Base-by-base conservation (phyloP, 2,888 invertebrate genomes). In the Eristalinus aeneus region DNA sequence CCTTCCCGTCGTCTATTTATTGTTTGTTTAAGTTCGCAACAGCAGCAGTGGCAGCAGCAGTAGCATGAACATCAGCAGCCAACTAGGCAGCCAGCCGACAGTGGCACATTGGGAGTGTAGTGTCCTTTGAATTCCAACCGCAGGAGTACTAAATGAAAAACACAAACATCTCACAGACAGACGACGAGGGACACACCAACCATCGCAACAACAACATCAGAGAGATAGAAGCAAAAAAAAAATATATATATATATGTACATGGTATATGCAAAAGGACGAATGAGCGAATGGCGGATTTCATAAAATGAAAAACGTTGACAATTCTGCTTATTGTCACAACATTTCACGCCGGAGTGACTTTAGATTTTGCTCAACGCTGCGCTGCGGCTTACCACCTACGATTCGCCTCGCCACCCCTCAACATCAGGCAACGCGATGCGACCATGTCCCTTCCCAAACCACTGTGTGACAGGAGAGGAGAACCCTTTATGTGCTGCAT, bases 301-400 rank as follows among this genome's bases (percentile, higher is more conserved):
- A 78, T 68, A 72, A 80, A 80, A 80, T 72, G 77, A 82, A 82
- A 82, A 82, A 77, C 77, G 82, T 86, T 86, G 86, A 86, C 86
- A 86, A 86, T 86, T 82, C 86, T 86, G 86, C 86, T 86, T 86
- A 86, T 86, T 86, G 86, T 86, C 86, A 86, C 86, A 86, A 86
- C 86, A 86, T 86, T 86, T 86, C 81, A 86, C 86, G 77, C 82
- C 77, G 46, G 76, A 86, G 77, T 86, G 86, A 86, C 77, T 86
- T 78, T 74, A 61, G 77, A 82, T 86, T 86, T 71, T 54, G 64
- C 68, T 81, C 68, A 53, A 73, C 64, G 73, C 63, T 78, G 63
- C 32, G 60, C 20, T 39, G 22, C 16, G 22, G 36, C 58, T 58
- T 58, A 54, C 32, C 10, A 23, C n/a, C 22, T 22, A 16, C 39